Evolutionary conservation across 2,797 vertebrate genomes (phyloP).

Genomic region (Thripadectes ignobilis): DNA sequence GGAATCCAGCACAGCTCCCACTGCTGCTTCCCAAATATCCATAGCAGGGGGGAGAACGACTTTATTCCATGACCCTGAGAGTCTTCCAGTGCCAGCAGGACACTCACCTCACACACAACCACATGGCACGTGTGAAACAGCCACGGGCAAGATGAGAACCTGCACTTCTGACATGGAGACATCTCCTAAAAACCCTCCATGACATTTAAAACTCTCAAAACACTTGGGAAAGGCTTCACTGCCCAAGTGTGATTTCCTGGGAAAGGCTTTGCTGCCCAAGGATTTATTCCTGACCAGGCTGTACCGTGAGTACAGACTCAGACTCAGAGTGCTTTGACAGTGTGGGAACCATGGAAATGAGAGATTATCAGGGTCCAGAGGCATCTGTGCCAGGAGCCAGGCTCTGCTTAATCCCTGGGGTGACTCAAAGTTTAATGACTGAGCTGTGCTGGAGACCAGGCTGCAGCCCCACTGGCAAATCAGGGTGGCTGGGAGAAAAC

Average conservation of each 20-base stretch:
- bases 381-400: not conserved
- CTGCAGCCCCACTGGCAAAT: not conserved
- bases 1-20: not conserved
- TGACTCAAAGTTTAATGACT: conserved; percentile 26
- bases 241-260: not conserved
- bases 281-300: not conserved
- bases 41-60: not conserved
- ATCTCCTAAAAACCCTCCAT: not conserved
- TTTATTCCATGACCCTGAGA: not conserved
- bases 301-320: not conserved
- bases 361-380: not conserved
- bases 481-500: not conserved
- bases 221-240: not conserved
- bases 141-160: not conserved
- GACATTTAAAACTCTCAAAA: not conserved
- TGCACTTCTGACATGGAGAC: not conserved
- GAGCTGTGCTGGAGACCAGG: not conserved
- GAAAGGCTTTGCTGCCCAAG: not conserved
- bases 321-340: not conserved
- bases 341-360: not conserved
- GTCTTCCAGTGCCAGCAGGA: not conserved
- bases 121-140: not conserved
- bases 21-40: not conserved
- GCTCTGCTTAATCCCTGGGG: conserved; percentile 16
- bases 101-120: not conserved